Evolutionary conservation across 2,113 vertebrate species (phyloP).

Genomic region (Cynopterus brachyotis): DNA sequence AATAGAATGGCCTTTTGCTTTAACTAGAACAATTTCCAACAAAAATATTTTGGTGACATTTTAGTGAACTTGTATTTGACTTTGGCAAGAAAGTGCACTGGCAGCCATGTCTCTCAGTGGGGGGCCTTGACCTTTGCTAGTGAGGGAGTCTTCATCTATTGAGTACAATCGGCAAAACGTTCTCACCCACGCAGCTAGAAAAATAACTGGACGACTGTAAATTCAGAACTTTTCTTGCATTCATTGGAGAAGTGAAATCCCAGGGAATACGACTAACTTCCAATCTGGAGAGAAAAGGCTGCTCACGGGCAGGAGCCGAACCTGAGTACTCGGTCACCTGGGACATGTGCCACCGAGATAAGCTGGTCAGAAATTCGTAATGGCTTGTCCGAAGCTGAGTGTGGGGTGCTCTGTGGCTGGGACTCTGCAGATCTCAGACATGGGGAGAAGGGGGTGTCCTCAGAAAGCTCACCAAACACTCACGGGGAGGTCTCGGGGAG

Average conservation of each 20-base stretch:
- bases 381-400: background rate
- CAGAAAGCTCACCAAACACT: background rate
- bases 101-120: no score
- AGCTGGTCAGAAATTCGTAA: background rate
- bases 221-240: background rate
- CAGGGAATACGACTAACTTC: background rate
- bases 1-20: background rate
- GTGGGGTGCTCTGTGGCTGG: background rate
- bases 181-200: background rate
- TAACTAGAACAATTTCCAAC: background rate
- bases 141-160: background rate
- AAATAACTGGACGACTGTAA: background rate
- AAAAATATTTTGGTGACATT: background rate
- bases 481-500: background rate
- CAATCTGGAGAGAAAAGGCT: background rate
- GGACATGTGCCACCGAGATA: background rate
- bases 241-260: background rate
- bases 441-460: background rate
- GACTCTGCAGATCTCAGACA: no score
- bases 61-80: background rate
- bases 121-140: fast-evolving
- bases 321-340: background rate
- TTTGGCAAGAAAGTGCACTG: background rate
- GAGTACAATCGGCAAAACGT: background rate
- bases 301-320: background rate